A percentile compares a stretch with the other conserved stretches of the same genome.
phyloP scores from a whole-genome alignment of 2,797 vertebrate species.

The Rachycentron canadum region DNA sequence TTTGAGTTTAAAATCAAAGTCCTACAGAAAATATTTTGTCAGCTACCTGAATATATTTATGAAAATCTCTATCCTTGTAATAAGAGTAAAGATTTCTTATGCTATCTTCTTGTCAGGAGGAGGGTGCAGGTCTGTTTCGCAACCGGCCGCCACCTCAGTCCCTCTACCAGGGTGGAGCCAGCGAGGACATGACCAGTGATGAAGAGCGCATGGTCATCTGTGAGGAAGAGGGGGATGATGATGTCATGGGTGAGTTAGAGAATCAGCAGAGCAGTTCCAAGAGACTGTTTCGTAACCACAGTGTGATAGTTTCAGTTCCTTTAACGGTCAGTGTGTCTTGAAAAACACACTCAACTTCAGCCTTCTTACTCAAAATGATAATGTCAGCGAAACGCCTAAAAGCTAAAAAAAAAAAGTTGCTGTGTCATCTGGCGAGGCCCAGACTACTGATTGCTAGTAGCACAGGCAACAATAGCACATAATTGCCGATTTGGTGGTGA shows the following conservation, averaged over 20 bases:
- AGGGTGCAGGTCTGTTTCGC: constrained; percentile 65
- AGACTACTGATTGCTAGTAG: constrained; percentile 4
- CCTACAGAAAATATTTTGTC: neutral
- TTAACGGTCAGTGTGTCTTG: constrained; percentile 5
- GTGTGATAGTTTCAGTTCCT: constrained; percentile 58
- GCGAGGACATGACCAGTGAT: constrained; percentile 96
- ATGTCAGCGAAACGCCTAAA: constrained; percentile 28
- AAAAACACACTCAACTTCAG: constrained; percentile 9
- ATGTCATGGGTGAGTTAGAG: constrained; percentile 92
- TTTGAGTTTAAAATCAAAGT: neutral
- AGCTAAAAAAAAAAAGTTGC: constrained; percentile 13
- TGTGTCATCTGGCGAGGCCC: constrained; percentile 31
- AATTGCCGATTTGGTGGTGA: constrained; percentile 13
- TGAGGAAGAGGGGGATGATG: constrained; percentile 96
- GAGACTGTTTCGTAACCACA: constrained; percentile 24
- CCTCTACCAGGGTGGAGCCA: constrained; percentile 85
- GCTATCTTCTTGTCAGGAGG: constrained; percentile 59
- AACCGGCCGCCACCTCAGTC: constrained; percentile 48
- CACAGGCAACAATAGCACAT: constrained; percentile 14
- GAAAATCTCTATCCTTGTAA: neutral
- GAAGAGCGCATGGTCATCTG: constrained; percentile 98
- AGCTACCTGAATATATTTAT: neutral
- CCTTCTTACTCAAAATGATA: constrained; percentile 2
- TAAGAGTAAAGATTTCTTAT: neutral
- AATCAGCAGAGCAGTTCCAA: constrained; percentile 71